Evolutionary conservation across 2,888 invertebrate species (phyloP), one percentile per base, ranked within the genome.

Genomic region (Prosapia bicincta): DNA sequence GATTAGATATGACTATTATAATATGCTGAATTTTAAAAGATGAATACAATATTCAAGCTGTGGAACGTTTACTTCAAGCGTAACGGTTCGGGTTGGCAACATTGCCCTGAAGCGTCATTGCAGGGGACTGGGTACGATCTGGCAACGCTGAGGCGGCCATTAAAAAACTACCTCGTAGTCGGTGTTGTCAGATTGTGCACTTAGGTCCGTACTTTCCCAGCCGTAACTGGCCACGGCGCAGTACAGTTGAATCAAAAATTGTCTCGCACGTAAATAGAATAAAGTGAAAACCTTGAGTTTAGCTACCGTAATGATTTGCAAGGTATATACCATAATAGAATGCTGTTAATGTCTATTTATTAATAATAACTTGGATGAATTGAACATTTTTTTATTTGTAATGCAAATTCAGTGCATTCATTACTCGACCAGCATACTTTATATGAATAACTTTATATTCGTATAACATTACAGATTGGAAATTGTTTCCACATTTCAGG

Each of bases 121-220:
- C 76, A 74, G 77, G 74, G 69, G 70, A 66, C 43, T 72, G 74
- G 24, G 69, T 74, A 66, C 78, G 76, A 77, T 69, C 75, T 76
- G 83, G 82, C 84, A 84, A 78, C 79, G 72, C 75, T 26, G 79
- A 68, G 43, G 66, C 77, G 26, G 77, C 79, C 78, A 78, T 82
- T 83, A 83, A 83, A 83, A 83, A 83, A 83, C 30, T 38, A 83
- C 83, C 83, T 79, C 71, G 75, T 73, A 69, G 74, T 78, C 80
- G 72, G 73, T 73, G 80, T 80, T 80, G 80, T 78, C 80, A 77
- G 76, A 67, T 78, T 38, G 69, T 67, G 66, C 74, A 26, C 32
- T 20, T 20, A 54, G 54, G 54, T 67, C 69, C 54, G 43, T 67
- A 28, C 69, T 69, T 26, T 69, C 69, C 30, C 69, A 28, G 28